A percentile compares a stretch with the other conserved stretches of the same genome.
phyloP scores from a whole-genome alignment of 1,140 invertebrate species.

The Drosophila seguyi region DNA sequence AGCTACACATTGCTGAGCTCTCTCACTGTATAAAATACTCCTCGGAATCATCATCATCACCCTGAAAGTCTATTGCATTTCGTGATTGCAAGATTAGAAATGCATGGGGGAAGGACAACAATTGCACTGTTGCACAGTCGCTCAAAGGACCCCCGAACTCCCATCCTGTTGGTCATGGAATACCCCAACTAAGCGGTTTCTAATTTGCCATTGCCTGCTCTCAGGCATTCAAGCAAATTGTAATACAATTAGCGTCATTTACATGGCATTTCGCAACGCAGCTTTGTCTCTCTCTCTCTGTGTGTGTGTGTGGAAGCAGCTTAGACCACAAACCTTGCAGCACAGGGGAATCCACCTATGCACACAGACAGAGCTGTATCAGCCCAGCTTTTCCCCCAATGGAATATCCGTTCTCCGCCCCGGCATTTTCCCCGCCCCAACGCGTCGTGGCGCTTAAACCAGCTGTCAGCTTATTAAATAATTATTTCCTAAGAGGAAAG shows the following conservation, averaged over 20 bases:
- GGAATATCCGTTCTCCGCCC: conserved; percentile 1
- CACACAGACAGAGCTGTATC: background rate
- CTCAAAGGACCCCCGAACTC: conserved; percentile 17
- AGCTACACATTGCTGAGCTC: background rate
- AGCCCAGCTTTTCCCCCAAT: background rate
- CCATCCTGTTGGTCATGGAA: conserved; percentile 42
- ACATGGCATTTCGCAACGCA: conserved; percentile 59
- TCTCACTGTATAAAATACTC: conserved; percentile 4
- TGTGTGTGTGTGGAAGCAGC: conserved; percentile 47
- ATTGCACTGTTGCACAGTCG: conserved; percentile 8
- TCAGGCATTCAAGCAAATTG: conserved; percentile 81
- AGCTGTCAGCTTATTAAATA: conserved; percentile 81
- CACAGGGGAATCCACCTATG: conserved; percentile 10
- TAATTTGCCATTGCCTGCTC: conserved; percentile 76
- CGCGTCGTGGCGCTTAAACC: conserved; percentile 64
- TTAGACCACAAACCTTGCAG: conserved; percentile 60
- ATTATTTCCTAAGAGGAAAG: conserved; percentile 52
- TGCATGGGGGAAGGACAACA: conserved; percentile 44
- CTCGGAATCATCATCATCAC: conserved; percentile 35
- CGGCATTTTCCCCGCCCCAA: conserved; percentile 26
- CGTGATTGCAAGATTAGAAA: conserved; percentile 57
- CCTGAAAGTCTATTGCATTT: conserved; percentile 43
- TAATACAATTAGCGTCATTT: conserved; percentile 84
- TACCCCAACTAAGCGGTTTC: conserved; percentile 76
- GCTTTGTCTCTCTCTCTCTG: conserved; percentile 7